These are phyloP conservation scores for Aplocera efformata DNA, from an alignment of 2,888 invertebrate genomes.

Conservation along the genomic window DNA sequence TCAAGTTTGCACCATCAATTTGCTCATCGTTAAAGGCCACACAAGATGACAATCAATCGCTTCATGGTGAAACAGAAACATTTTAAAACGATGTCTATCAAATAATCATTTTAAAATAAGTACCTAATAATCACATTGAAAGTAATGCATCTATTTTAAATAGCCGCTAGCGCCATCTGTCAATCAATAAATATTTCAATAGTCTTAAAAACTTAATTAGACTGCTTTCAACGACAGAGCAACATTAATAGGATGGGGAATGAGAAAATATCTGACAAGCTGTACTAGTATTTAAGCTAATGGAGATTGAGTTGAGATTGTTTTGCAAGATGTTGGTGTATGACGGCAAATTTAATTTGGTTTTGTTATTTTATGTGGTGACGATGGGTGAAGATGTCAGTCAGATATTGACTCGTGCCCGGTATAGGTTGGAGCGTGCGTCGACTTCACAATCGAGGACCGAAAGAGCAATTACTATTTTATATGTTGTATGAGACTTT, in stretches of 20 bases:
- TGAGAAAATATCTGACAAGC: slow-evolving; percentile 19
- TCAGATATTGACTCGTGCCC: slow-evolving; percentile 74
- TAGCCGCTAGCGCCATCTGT: slow-evolving; percentile 76
- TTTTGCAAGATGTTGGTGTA: slow-evolving; percentile 8
- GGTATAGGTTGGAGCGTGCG: slow-evolving; percentile 54
- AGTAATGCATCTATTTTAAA: slow-evolving; percentile 66
- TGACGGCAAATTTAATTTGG: slow-evolving; percentile 32
- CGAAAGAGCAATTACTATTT: slow-evolving; percentile 68
- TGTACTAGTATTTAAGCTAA: slow-evolving; percentile 14
- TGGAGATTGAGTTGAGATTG: slow-evolving; percentile 39
- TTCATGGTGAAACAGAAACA: slow-evolving; percentile 15
- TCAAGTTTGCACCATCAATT: slow-evolving; percentile 27
- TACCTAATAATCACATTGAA: slow-evolving; percentile 41
- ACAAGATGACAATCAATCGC: slow-evolving; percentile 36
- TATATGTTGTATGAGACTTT: slow-evolving; percentile 33
- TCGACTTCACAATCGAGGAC: slow-evolving; percentile 49
- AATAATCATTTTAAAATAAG: slow-evolving; percentile 31
- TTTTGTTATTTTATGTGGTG: slow-evolving; percentile 62
- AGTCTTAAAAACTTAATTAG: slow-evolving; percentile 75
- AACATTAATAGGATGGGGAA: slow-evolving; percentile 41
- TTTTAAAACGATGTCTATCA: slow-evolving; percentile 26
- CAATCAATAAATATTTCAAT: slow-evolving; percentile 75
- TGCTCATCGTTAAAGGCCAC: slow-evolving; percentile 34
- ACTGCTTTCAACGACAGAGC: slow-evolving; percentile 70
- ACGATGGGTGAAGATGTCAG: slow-evolving; percentile 75